Evolutionary conservation across 2,113 vertebrate species (phyloP).

Genomic region (Mus pahari): DNA sequence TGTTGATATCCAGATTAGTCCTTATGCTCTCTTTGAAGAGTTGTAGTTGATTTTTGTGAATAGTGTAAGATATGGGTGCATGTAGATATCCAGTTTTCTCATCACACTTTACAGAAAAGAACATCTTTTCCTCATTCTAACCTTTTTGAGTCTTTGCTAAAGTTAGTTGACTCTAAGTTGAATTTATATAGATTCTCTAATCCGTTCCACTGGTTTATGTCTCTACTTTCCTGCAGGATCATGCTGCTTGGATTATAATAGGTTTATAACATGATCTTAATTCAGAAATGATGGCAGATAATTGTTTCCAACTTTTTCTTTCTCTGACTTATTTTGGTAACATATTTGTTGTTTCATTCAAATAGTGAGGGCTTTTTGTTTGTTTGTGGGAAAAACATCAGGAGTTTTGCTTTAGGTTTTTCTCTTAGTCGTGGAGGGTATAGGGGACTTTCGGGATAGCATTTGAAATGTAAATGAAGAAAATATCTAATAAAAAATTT

Average conservation of each 20-base stretch:
- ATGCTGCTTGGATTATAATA: neutral
- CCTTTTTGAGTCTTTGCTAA: neutral
- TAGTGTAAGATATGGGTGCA: neutral
- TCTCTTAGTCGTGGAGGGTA: neutral
- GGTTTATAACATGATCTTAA: neutral
- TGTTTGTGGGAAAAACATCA: neutral
- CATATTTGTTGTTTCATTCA: neutral
- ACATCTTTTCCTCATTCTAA: neutral
- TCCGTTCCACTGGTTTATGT: neutral
- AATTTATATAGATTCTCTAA: neutral
- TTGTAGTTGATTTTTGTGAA: neutral
- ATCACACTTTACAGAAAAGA: neutral
- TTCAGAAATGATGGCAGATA: neutral
- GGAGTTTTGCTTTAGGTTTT: neutral
- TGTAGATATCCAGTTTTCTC: neutral
- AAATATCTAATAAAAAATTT: too few species aligned
- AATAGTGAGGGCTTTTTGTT: neutral
- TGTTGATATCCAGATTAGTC: neutral
- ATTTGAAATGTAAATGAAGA: too few species aligned
- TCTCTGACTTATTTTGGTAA: neutral
- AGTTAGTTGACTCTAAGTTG: neutral
- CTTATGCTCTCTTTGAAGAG: neutral
- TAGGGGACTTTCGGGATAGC: too few species aligned
- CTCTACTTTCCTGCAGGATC: neutral
- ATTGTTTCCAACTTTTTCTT: neutral